phyloP scores from a whole-genome alignment of 92 coral and sea anemone species.

The Parazoanthus swiftii region DNA sequence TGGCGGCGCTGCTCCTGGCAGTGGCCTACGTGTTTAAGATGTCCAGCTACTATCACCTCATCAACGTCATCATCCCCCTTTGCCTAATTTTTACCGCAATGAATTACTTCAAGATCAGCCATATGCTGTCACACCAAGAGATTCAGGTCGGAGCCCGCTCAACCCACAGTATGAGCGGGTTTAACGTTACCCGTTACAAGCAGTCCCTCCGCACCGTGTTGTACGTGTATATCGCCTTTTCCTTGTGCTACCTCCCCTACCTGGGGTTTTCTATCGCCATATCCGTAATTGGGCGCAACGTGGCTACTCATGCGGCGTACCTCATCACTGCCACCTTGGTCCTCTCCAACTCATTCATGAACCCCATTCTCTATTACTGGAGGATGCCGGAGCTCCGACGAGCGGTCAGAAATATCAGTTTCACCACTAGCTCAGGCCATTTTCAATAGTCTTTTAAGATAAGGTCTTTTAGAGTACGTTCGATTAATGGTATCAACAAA shows the following conservation, averaged over 20 bases:
- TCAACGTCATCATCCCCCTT: conserved; percentile 32
- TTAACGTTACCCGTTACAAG: conserved; percentile 35
- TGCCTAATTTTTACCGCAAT: conserved; percentile 25
- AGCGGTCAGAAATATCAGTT: conserved; percentile 26
- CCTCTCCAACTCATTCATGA: conserved; percentile 18
- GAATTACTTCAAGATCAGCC: conserved; percentile 23
- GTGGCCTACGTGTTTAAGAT: conserved; percentile 37
- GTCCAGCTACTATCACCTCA: conserved; percentile 39
- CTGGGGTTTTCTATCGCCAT: conserved; percentile 24
- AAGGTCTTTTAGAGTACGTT: too few species aligned
- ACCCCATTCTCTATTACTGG: conserved; percentile 43
- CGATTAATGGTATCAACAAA: too few species aligned
- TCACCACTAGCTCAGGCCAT: conserved; percentile 16
- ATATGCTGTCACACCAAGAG: conserved; percentile 3
- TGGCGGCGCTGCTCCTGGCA: conserved; percentile 36
- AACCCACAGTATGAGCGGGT: conserved; percentile 11
- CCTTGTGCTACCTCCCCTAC: conserved; percentile 23
- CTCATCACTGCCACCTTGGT: conserved; percentile 19
- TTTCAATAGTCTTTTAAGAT: neutral
- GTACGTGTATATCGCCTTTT: conserved; percentile 32
- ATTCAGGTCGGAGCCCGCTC: conserved; percentile 3
- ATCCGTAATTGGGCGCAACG: conserved; percentile 17
- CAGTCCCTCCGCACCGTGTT: conserved; percentile 37
- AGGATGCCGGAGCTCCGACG: conserved; percentile 35
- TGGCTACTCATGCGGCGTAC: conserved; percentile 27